Percentiles rank a stretch among this genome's conserved stretches.
Evolutionary conservation across 2,888 invertebrate species (phyloP).

Genomic region (Ophion costatus): DNA sequence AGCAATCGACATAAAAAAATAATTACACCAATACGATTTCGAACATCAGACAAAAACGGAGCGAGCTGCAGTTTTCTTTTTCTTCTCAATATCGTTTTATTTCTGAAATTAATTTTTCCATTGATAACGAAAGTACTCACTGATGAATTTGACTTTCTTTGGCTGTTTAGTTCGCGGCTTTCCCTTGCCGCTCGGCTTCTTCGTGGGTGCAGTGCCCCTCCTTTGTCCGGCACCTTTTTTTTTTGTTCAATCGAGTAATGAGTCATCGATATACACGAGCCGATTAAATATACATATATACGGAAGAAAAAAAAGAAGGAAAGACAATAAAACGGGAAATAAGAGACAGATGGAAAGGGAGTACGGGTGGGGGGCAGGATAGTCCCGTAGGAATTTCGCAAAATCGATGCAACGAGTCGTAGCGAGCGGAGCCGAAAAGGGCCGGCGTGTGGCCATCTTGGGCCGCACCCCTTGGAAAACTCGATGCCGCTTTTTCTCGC

Average conservation of each 20-base stretch:
- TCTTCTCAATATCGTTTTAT: background rate
- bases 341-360: background rate
- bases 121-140: constrained; percentile 87
- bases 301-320: constrained; percentile 3
- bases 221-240: constrained; percentile 72
- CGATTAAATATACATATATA: background rate
- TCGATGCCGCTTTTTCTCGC: constrained; percentile 55
- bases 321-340: background rate
- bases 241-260: constrained; percentile 23
- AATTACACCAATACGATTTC: background rate
- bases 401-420: constrained; percentile 70
- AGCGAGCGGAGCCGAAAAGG: constrained; percentile 16
- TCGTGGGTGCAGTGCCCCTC: constrained; percentile 89
- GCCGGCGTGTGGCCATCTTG: constrained; percentile 79
- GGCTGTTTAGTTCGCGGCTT: constrained; percentile 94
- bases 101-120: background rate
- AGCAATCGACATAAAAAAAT: background rate
- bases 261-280: constrained; percentile 30
- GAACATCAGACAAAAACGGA: constrained; percentile 12
- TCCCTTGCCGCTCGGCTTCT: constrained; percentile 91
- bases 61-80: constrained; percentile 38
- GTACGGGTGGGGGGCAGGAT: background rate
- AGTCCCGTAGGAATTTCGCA: constrained; percentile 85
- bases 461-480: constrained; percentile 78
- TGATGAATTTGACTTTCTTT: constrained; percentile 95